phyloP scores from a whole-genome alignment of 1,140 invertebrate species.

The Diorhabda elongata region DNA sequence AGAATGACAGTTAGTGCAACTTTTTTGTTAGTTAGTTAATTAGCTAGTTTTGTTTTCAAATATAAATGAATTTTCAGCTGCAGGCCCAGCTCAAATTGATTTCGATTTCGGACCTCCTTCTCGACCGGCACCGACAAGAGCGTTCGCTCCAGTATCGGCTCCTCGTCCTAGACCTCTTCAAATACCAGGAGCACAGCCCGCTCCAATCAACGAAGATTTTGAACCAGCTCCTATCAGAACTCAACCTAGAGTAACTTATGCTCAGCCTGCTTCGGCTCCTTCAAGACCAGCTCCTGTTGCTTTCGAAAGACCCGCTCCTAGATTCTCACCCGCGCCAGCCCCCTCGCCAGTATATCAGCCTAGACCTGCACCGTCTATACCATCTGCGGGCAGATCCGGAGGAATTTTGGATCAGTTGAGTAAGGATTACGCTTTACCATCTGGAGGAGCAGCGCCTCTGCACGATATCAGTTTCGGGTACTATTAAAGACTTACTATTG shows the following conservation, averaged over 20 bases:
- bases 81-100: constrained; percentile 18
- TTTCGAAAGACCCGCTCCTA: constrained; percentile 24
- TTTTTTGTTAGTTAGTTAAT: too few species aligned
- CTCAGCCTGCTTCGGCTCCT: constrained; percentile 8
- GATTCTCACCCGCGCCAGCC: constrained; percentile 36
- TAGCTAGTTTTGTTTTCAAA: background rate
- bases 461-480: constrained; percentile 76
- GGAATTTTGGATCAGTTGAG: constrained; percentile 74
- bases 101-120: constrained; percentile 34
- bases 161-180: constrained; percentile 41
- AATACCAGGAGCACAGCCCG: constrained; percentile 38
- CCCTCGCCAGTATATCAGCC: constrained; percentile 10
- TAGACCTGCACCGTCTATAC: constrained; percentile 6
- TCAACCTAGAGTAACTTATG: constrained; percentile 18
- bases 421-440: constrained; percentile 71
- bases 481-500: constrained; percentile 30
- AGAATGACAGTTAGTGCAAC: too few species aligned
- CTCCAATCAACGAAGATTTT: constrained; percentile 20
- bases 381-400: constrained; percentile 23
- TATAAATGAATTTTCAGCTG: constrained; percentile 9
- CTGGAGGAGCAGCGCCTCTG: constrained; percentile 57
- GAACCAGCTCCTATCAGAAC: constrained; percentile 26
- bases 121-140: constrained; percentile 30
- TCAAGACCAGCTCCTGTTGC: constrained; percentile 1
- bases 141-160: constrained; percentile 29